Base-by-base conservation (phyloP, 2,888 invertebrate genomes). In the Arrhopalites spinosus region DNA sequence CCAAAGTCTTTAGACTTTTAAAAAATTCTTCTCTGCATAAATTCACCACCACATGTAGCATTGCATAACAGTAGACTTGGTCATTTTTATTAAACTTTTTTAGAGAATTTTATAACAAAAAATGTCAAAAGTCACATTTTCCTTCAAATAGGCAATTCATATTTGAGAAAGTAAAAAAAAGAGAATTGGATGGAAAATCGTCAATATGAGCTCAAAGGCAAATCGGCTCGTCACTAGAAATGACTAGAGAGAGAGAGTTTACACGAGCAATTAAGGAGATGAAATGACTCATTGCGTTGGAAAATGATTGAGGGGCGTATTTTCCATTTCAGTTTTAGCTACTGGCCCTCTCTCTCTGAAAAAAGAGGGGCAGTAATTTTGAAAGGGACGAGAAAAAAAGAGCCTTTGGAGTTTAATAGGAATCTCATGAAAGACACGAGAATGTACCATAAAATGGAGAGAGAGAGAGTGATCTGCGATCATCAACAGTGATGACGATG, bases 181-280 rank as follows among this genome's bases (percentile, higher is more conserved):
- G 47, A 69, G 50, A 36, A 36, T 7, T 36, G 36, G 36, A 36
- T 3, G 11, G 3, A 59, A 56, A 71, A 71, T 71, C n/a, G 71
- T 71, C 72, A 73, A 73, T 73, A 73, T 73, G 61, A 63, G 72
- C 72, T 61, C 47, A 61, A 36, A 36, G 72, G 72, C 59, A 43
- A 36, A 66, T n/a, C 29, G 11, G 66, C 17, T 36, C 25, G 27
- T 15, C 15, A 63, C 29, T 27, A 27, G 64, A 15, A 45, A 15
- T 8, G n/a, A n/a, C 17, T 5, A 5, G 17, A 29, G 27, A 27
- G 23, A 2, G 5, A 20, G n/a, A 70, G 70, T 70, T 70, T 53
- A 70, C 70, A 70, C n/a, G 70, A 70, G 56, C 70, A 70, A 70
- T 70, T 70, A 70, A 53, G 53, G 27, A 50, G 56, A 70, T 53